Evolutionary conservation across 2,888 invertebrate species (phyloP).

Genomic region (Bombylius major): DNA sequence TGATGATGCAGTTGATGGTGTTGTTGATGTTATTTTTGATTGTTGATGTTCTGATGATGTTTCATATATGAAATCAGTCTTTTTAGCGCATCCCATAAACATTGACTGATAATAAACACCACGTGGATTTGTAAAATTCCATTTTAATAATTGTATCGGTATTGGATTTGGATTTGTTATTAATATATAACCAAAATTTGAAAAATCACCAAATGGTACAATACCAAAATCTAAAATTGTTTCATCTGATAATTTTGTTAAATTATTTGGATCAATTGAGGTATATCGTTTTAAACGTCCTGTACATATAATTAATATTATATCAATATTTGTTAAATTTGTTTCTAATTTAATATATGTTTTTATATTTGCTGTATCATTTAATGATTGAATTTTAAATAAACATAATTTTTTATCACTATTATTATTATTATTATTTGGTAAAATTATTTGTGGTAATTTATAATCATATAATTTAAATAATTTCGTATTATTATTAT

Average conservation of each 20-base stretch:
- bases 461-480: conserved; percentile 42
- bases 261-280: conserved; percentile 18
- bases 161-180: conserved; percentile 31
- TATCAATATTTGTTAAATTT: conserved; percentile 38
- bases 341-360: conserved; percentile 35
- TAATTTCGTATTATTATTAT: conserved; percentile 39
- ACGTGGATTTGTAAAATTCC: conserved; percentile 30
- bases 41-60: conserved; percentile 13
- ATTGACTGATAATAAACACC: conserved; percentile 29
- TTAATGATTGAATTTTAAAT: conserved; percentile 24
- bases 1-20: neutral
- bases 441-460: conserved; percentile 11
- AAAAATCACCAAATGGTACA: conserved; percentile 30
- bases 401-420: neutral
- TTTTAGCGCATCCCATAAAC: conserved; percentile 44
- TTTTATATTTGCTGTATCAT: conserved; percentile 23
- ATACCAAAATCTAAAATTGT: conserved; percentile 31
- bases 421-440: conserved; percentile 1
- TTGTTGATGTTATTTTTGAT: neutral
- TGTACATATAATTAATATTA: conserved; percentile 39
- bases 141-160: conserved; percentile 26
- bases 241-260: conserved; percentile 20
- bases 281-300: conserved; percentile 35
- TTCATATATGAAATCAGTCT: conserved; percentile 13
- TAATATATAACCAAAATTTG: conserved; percentile 28